Evolutionary conservation across 2,888 invertebrate species (phyloP).

Genomic region (Coecobrya sp.): DNA sequence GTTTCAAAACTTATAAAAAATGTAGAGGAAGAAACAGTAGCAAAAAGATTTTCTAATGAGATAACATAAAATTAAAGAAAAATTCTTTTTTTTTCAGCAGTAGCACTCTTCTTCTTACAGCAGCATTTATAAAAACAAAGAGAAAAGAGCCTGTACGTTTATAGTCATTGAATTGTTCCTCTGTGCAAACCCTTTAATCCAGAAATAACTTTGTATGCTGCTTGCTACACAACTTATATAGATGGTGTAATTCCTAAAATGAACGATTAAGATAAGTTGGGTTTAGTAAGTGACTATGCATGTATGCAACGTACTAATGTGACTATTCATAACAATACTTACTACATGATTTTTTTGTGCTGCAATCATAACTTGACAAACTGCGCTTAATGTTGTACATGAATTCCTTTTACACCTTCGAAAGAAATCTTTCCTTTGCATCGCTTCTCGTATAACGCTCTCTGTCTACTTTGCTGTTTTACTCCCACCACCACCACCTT

Average conservation of each 20-base stretch:
- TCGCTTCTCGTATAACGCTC: background rate
- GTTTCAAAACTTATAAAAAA: slow-evolving; percentile 5
- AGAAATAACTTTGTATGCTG: too few species aligned
- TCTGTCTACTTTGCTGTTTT: background rate
- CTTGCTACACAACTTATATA: too few species aligned
- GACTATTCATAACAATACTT: background rate
- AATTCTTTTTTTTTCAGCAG: slow-evolving; percentile 9
- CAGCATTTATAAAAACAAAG: slow-evolving; percentile 44
- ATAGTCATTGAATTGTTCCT: background rate
- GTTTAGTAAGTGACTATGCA: slow-evolving; percentile 36
- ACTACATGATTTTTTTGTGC: slow-evolving; percentile 3
- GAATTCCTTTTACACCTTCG: slow-evolving; percentile 32
- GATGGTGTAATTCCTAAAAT: background rate
- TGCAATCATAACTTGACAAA: slow-evolving; percentile 27
- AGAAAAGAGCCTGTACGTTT: slow-evolving; percentile 7
- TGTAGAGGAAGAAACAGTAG: slow-evolving; percentile 33
- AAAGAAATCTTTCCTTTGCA: slow-evolving; percentile 27
- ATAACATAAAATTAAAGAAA: slow-evolving; percentile 17
- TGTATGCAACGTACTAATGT: slow-evolving; percentile 31
- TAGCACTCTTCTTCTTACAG: too few species aligned
- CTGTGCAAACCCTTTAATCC: background rate
- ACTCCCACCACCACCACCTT: too few species aligned
- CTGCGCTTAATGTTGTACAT: slow-evolving; percentile 29
- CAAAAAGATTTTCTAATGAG: slow-evolving; percentile 44
- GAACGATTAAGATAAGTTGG: slow-evolving; percentile 15